phyloP scores from a whole-genome alignment of 2,888 invertebrate species.

The Ornithoptera alexandrae region DNA sequence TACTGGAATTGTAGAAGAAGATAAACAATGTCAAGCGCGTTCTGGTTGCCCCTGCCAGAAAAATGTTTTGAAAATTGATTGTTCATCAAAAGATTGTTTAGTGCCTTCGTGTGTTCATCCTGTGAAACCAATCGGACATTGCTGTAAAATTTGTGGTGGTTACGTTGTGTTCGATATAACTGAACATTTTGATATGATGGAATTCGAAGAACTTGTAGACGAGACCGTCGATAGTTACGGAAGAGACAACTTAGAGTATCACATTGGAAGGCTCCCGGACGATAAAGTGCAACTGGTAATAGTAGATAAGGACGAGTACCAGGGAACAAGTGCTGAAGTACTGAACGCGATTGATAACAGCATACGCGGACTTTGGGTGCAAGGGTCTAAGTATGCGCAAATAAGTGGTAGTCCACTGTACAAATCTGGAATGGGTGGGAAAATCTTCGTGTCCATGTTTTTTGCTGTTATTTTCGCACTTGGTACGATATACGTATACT shows the following conservation, averaged over 20 bases:
- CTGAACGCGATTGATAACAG: slow-evolving; percentile 49
- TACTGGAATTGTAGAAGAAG: slow-evolving; percentile 41
- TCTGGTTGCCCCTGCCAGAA: slow-evolving; percentile 66
- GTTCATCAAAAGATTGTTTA: slow-evolving; percentile 57
- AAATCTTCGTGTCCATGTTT: slow-evolving; percentile 61
- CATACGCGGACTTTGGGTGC: slow-evolving; percentile 48
- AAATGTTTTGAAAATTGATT: slow-evolving; percentile 49
- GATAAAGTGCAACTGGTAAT: slow-evolving; percentile 60
- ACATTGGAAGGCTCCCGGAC: slow-evolving; percentile 51
- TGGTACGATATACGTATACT: slow-evolving; percentile 56
- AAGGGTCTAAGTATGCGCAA: slow-evolving; percentile 43
- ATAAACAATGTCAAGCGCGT: slow-evolving; percentile 40
- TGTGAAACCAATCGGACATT: slow-evolving; percentile 62
- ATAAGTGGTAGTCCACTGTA: slow-evolving; percentile 60
- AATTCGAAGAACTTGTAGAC: slow-evolving; percentile 52
- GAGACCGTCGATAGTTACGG: slow-evolving; percentile 46
- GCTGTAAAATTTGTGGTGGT: slow-evolving; percentile 69
- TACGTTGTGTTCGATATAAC: slow-evolving; percentile 51
- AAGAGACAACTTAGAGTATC: slow-evolving; percentile 46
- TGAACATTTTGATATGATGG: slow-evolving; percentile 51
- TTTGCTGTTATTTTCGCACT: slow-evolving; percentile 54
- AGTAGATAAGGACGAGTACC: slow-evolving; percentile 60
- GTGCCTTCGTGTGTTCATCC: slow-evolving; percentile 56
- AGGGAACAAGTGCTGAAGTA: slow-evolving; percentile 56
- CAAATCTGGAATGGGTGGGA: slow-evolving; percentile 52